Percentiles rank a stretch among this genome's conserved stretches.
Conservation (phyloP, 2,797 vertebrate genomes). For the Mallotus villosus region DNA sequence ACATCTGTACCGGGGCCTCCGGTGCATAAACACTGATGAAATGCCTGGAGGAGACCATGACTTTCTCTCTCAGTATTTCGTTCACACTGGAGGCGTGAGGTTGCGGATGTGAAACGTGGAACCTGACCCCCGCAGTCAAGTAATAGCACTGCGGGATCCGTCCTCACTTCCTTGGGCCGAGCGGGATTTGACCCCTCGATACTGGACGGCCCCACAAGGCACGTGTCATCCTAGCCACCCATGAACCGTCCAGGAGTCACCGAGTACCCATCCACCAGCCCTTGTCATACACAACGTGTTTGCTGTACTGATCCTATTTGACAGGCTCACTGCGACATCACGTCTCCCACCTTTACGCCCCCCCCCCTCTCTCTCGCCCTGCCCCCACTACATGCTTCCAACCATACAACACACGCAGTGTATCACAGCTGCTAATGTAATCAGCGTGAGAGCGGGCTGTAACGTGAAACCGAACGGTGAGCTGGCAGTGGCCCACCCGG, state of each 20-base stretch:
- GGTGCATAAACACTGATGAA: background rate
- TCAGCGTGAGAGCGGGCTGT: background rate
- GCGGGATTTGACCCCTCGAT: too few species aligned
- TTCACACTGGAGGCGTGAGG: background rate
- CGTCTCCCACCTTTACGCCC: background rate
- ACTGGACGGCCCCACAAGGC: too few species aligned
- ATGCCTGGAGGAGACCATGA: background rate
- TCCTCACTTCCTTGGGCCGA: too few species aligned
- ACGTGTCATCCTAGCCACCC: too few species aligned
- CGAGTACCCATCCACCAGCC: too few species aligned
- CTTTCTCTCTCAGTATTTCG: background rate
- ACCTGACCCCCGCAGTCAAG: background rate
- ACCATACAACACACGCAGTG: background rate
- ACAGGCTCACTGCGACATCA: background rate
- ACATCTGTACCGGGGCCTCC: conserved; percentile 12
- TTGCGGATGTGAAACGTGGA: background rate
- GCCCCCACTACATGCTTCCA: background rate
- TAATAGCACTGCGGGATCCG: background rate
- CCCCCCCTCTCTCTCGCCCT: background rate
- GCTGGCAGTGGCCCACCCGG: background rate
- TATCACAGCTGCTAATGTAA: conserved; percentile 10
- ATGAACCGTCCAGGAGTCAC: too few species aligned
- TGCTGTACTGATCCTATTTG: background rate
- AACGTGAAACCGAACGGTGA: background rate
- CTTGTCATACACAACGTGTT: too few species aligned